phyloP scores from a whole-genome alignment of 2,797 vertebrate species.

The Anguilla marmorata region DNA sequence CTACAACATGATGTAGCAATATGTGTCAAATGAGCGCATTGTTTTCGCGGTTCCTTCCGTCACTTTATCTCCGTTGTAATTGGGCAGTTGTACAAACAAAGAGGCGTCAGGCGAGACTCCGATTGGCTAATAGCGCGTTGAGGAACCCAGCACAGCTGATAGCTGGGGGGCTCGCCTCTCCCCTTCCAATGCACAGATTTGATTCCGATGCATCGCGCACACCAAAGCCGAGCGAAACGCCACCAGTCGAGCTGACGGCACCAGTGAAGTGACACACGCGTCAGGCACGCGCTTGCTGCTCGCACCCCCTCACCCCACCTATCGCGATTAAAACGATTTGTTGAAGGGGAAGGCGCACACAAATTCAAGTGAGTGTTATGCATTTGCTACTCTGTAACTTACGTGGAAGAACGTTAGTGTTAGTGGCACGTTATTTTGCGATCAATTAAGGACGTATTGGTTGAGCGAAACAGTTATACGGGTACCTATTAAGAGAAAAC shows the following conservation, averaged over 20 bases:
- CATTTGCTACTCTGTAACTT: background rate
- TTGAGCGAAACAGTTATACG: background rate
- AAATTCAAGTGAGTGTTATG: background rate
- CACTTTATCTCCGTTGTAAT: background rate
- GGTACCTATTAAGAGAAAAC: background rate
- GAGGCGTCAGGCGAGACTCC: background rate
- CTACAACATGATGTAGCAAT: background rate
- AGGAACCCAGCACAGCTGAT: background rate
- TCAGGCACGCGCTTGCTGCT: background rate
- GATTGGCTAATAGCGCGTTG: background rate
- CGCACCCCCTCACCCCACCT: background rate
- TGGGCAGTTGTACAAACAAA: constrained; percentile 7
- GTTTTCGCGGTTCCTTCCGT: background rate
- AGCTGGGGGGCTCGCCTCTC: background rate
- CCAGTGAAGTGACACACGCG: background rate
- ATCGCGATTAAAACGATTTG: background rate
- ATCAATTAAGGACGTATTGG: background rate
- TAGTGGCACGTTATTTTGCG: background rate
- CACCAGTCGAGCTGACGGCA: background rate
- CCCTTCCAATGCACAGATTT: background rate
- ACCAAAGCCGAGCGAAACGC: background rate
- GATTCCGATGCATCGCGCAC: background rate
- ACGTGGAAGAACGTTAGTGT: background rate
- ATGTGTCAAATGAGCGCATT: background rate
- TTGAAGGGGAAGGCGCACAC: background rate